Evolutionary conservation across 2,888 invertebrate species (phyloP).

Genomic region (Limnephilus auricula): DNA sequence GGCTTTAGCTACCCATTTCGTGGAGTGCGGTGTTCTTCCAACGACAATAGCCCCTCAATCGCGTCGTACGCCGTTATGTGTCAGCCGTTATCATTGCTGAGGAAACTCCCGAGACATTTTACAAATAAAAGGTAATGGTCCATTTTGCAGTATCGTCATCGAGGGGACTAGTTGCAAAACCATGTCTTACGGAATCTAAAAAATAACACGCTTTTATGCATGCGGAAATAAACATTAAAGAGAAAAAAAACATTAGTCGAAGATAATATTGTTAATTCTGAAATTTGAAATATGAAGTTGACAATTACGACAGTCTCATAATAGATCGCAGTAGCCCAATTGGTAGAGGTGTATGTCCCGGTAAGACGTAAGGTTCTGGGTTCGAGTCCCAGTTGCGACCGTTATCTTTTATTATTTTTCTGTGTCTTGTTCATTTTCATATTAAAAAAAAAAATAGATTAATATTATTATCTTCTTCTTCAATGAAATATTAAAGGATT

Average conservation of each 20-base stretch:
- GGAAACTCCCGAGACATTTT: slow-evolving; percentile 31
- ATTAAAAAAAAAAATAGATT: too few relatives aligned
- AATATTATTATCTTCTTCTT: too few relatives aligned
- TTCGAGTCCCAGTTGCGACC: too few relatives aligned
- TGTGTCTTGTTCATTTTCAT: too few relatives aligned
- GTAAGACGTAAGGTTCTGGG: too few relatives aligned
- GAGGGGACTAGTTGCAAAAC: neutral
- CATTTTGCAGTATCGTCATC: slow-evolving; percentile 30
- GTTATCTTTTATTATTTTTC: too few relatives aligned
- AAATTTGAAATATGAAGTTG: too few relatives aligned
- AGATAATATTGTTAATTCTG: too few relatives aligned
- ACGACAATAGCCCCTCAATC: slow-evolving; percentile 25
- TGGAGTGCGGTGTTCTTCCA: slow-evolving; percentile 26
- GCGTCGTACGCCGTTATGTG: slow-evolving; percentile 39
- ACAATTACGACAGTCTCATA: too few relatives aligned
- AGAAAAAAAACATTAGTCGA: too few relatives aligned
- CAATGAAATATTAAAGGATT: neutral
- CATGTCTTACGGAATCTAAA: neutral
- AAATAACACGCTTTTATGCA: neutral
- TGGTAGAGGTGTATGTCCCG: too few relatives aligned
- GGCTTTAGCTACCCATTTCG: slow-evolving; percentile 13
- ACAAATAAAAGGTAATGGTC: slow-evolving; percentile 40
- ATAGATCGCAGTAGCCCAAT: too few relatives aligned
- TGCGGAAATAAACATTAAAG: neutral
- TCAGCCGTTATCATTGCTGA: slow-evolving; percentile 26